A percentile compares a stretch with the other conserved stretches of the same genome.
These are phyloP conservation scores for Cyanoramphus novaezelandiae DNA, from an alignment of 2,113 vertebrate species.

Conservation along the genomic window DNA sequence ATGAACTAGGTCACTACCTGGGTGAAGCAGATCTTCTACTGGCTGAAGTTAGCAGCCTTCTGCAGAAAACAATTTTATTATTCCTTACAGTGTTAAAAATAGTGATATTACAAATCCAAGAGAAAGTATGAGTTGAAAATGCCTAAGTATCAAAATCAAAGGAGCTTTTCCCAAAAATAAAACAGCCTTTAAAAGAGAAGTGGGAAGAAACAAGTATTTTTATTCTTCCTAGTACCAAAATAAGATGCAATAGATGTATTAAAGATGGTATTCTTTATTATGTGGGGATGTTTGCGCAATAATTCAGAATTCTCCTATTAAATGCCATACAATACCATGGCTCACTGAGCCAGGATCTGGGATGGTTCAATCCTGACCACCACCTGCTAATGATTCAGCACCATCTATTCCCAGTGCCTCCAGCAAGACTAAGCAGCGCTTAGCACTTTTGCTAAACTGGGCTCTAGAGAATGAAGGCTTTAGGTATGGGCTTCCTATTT, in stretches of 20 bases:
- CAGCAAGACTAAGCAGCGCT: background rate
- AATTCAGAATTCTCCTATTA: background rate
- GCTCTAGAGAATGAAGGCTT: constrained; percentile 47
- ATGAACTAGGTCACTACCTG: background rate
- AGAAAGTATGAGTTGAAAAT: background rate
- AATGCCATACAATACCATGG: background rate
- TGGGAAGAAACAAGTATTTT: background rate
- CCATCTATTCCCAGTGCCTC: constrained; percentile 8
- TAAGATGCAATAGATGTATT: background rate
- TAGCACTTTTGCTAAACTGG: constrained; percentile 12
- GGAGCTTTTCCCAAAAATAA: background rate
- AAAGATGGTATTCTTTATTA: constrained; percentile 25
- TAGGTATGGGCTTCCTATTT: constrained; percentile 62
- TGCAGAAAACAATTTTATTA: background rate
- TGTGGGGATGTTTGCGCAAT: background rate
- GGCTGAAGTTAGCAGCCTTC: background rate
- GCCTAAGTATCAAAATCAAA: background rate
- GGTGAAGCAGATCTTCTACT: background rate
- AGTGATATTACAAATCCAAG: background rate
- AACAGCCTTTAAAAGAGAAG: background rate
- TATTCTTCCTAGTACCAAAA: background rate
- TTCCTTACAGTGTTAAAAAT: background rate
- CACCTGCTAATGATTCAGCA: background rate
- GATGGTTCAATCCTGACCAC: background rate
- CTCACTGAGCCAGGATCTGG: background rate